Conservation (phyloP, 2,888 invertebrate genomes). For the Bursaphelenchus okinawaensis region DNA sequence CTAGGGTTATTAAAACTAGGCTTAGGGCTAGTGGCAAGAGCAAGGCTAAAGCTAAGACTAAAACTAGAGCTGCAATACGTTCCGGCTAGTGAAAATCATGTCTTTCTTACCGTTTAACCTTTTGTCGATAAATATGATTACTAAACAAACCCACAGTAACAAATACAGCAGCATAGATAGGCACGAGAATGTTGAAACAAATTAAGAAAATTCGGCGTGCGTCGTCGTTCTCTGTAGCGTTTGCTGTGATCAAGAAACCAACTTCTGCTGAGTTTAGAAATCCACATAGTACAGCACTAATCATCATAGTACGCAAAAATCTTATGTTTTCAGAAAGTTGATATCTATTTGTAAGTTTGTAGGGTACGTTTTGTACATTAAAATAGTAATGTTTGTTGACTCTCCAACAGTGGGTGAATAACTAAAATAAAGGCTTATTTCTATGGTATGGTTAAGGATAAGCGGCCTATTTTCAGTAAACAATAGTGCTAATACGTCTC, state of each 20-base stretch:
- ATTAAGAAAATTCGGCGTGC: neutral
- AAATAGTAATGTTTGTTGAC: neutral
- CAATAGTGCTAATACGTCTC: too few relatives aligned
- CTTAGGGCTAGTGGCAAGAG: too few relatives aligned
- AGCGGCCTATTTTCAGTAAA: too few relatives aligned
- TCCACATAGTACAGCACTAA: neutral
- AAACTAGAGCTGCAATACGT: too few relatives aligned
- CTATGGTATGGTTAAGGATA: too few relatives aligned
- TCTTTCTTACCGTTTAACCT: neutral
- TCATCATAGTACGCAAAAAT: neutral
- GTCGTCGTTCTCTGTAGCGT: neutral
- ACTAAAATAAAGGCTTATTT: too few relatives aligned
- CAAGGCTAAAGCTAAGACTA: too few relatives aligned
- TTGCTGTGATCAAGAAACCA: neutral
- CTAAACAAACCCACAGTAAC: neutral
- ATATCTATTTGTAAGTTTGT: neutral
- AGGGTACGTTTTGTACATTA: neutral
- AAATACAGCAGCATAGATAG: neutral
- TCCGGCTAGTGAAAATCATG: too few relatives aligned
- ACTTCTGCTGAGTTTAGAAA: neutral
- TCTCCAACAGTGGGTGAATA: neutral
- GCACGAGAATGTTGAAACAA: neutral
- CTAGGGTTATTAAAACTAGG: too few relatives aligned
- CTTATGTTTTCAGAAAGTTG: neutral
- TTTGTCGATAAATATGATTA: neutral